Base-by-base conservation (phyloP, 2,797 vertebrate species). In the Tangara arthus region DNA sequence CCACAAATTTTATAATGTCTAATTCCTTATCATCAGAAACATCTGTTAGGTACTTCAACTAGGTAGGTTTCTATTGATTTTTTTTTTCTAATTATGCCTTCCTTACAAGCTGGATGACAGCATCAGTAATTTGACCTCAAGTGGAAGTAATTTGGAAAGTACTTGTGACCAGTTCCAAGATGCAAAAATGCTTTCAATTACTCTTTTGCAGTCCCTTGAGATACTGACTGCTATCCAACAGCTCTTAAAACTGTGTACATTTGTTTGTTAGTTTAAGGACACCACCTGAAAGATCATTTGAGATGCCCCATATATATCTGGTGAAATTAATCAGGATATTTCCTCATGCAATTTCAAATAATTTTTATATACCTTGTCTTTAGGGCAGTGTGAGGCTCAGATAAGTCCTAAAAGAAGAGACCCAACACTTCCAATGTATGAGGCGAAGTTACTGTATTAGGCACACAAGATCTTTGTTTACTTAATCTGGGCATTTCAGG, bases 91-190 rank as follows among this genome's bases (percentile, higher is more conserved):
- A 93, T 90, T 93, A 84, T 37, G 52, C 34, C 82, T 97, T 96
- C 89, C 82, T 95, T 72, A 70, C 26, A 85, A 87, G 47, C 52
- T 66, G 93, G 64, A 64, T 96, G 78, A 82, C 57, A 75, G 44
- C 65, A 88, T 90, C 94, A 94, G 92, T 95, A 96, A 93, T 82
- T 81, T 96, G 86, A 96, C 94, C 72, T 94, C 94, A 93, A 52
- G 15, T 84, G 78, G 65, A 97, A 97, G 65, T 72, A 92, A 97
- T 93, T 66, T 93, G 78, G 44, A 97, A 96, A 95, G 95, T 96
- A 80, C 41, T 82, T 89, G 46, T 76, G 64, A 92, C 60, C 5
- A 27, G 21, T 79, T 90, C 65, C 68, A 86, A 90, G 73, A 69
- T 23, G 30, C 27, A 91, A 79, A 85, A 92, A 85, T 59, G 56